Evolutionary conservation across 2,888 invertebrate genomes (phyloP), one percentile per base, ranked within the genome.

Genomic region (Dryocosmus kuriphilus): DNA sequence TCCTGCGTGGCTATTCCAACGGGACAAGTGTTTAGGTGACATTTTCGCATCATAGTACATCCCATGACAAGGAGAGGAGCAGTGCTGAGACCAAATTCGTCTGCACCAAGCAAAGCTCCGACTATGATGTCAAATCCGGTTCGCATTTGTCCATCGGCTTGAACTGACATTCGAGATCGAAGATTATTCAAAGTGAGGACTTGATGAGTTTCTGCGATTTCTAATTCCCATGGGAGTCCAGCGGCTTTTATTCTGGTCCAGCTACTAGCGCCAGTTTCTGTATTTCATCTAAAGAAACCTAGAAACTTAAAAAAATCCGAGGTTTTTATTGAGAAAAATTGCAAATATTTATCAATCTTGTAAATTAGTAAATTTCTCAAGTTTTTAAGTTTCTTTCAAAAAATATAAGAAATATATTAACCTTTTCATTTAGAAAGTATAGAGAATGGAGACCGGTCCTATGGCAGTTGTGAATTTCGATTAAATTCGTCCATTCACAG

Each of bases 21-120:
- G 0, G 99, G 99, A 85, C 99, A 99, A 9, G 99, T 99, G 92
- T 99, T 99, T 86, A 99, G 93, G 92, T 99, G 99, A 89, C 99
- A 99, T 92, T 99, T 99, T 78, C 99, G 94, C 99, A 99, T 99
- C 99, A 99, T 99, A 0, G 99, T 99, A 90, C 99, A 99, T 5
- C 99, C 99, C 92, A 99, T 95, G 1, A 97, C 98, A 88, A 99
- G 99, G 75, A 99, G 93, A 0, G 99, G 99, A 3, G 99, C 99
- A 0, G 99, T 99, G 90, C 98, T 98, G 93, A 99, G 98, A 30
- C 99, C 99, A 91, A 99, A 97, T 92, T 99, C 99, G 91, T 99
- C 99, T 11, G 99, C 99, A 32, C 99, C 99, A 57, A 99, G 93
- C 61, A 99, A 91, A 0, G 98, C 99, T 2, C 98, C 99, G 32